Base-by-base conservation (phyloP, 2,888 invertebrate species). In the Arrhopalites spinosus region DNA sequence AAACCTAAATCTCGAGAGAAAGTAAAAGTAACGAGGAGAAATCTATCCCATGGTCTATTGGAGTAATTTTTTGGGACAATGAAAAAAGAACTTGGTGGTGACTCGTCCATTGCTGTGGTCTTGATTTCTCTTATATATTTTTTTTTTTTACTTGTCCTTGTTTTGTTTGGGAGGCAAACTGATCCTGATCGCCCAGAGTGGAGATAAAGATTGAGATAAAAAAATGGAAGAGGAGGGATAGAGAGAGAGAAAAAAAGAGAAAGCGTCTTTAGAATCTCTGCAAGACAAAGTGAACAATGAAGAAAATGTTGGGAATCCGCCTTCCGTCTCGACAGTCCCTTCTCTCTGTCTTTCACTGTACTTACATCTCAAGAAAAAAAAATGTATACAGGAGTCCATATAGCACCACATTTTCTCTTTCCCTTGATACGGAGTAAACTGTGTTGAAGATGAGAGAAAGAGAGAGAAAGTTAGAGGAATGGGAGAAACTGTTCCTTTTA, bases 251-350 rank as follows among this genome's bases (percentile, higher is more conserved):
- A 36, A 3, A 36, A 36, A 3, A 36, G 5, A 36, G 5, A 11
- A 11, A 36, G 3, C 36, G n/a, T 50, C 50, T 50, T 50, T 50
- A 50, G 50, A 50, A 50, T n/a, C n/a, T n/a, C n/a, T 50, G 17
- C 17, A 50, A 50, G 50, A 50, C 50, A 50, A 50, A 50, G 50
- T 50, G 50, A 50, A 50, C 50, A 50, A 50, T 50, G 50, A 50
- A n/a, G 50, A 50, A 50, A 50, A 50, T 50, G 50, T 50, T 50
- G 50, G 45, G 50, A 50, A 50, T 50, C 50, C 50, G 50, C 50
- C 50, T 50, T 50, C 36, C 50, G 50, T 50, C 50, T 50, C 17
- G 50, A 50, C 50, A n/a, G n/a, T 36, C 36, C n/a, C 36, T 36
- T 36, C 36, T 36, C 36, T 36, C 36, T 36, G 5, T 36, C 36